A percentile compares a stretch with the other conserved stretches of the same genome.
Conservation (phyloP, 2,888 invertebrate genomes). For the Leucophora obtusa region DNA sequence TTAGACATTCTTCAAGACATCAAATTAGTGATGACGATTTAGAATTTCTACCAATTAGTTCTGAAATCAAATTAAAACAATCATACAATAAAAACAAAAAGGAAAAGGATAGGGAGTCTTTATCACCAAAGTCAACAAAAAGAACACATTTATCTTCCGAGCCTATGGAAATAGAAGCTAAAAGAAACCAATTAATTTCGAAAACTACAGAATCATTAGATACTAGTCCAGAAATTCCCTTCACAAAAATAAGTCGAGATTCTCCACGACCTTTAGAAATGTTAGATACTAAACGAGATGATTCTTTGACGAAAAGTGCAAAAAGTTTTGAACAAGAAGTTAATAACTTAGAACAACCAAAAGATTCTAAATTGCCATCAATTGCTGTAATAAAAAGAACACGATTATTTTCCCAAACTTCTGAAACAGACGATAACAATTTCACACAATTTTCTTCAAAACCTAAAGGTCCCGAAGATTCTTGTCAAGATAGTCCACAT, state of each 20-base stretch:
- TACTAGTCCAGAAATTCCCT: background rate
- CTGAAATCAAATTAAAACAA: background rate
- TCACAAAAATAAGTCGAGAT: background rate
- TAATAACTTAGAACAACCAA: background rate
- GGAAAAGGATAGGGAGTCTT: background rate
- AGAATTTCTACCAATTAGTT: slow-evolving; percentile 38
- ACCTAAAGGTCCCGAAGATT: slow-evolving; percentile 16
- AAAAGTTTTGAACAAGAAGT: too few species aligned
- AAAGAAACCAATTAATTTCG: background rate
- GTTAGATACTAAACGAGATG: too few species aligned
- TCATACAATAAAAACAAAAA: slow-evolving; percentile 1
- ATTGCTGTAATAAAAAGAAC: slow-evolving; percentile 12
- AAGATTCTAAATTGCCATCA: background rate
- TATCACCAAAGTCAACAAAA: background rate
- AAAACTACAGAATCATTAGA: background rate
- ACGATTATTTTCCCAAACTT: slow-evolving; percentile 36
- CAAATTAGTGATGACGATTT: slow-evolving; percentile 35
- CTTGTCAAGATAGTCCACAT: slow-evolving; percentile 30
- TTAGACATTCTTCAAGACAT: slow-evolving; percentile 4
- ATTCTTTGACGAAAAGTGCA: too few species aligned
- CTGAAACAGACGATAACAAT: slow-evolving; percentile 25
- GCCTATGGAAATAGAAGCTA: slow-evolving; percentile 4
- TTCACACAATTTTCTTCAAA: background rate
- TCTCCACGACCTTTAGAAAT: background rate
- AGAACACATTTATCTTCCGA: slow-evolving; percentile 15